phyloP scores from a whole-genome alignment of 2,113 vertebrate genomes.

The Gymnocephalus cernua region DNA sequence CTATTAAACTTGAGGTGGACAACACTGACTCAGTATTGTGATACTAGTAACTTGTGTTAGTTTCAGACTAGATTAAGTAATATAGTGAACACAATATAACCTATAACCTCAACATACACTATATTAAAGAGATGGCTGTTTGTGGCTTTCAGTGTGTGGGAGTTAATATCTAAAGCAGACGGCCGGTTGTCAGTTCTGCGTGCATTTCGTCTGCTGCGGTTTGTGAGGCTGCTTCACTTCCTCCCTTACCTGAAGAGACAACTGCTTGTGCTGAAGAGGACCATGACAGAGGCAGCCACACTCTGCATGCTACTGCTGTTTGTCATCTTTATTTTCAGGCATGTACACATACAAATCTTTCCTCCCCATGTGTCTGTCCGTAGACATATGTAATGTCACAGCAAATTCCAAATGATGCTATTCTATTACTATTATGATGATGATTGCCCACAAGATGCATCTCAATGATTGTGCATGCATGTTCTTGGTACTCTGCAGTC shows the following conservation, averaged over 20 bases:
- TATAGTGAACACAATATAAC: too few relatives aligned
- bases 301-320: constrained; percentile 90
- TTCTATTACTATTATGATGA: neutral
- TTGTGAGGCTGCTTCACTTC: constrained; percentile 88
- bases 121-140: neutral
- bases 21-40: too few relatives aligned
- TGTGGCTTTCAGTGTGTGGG: constrained; percentile 86
- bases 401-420: too few relatives aligned
- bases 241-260: constrained; percentile 87
- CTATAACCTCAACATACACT: neutral
- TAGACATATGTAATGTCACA: neutral
- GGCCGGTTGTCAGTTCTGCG: constrained; percentile 86
- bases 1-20: too few relatives aligned
- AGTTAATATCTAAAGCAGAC: constrained; percentile 87
- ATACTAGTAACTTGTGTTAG: too few relatives aligned
- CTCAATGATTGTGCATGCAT: neutral
- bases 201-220: constrained; percentile 87
- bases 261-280: constrained; percentile 89
- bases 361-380: neutral
- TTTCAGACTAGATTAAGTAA: too few relatives aligned
- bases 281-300: constrained; percentile 87
- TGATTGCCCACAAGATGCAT: too few relatives aligned
- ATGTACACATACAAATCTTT: neutral
- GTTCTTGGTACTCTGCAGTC: constrained; percentile 76
- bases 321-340: constrained; percentile 91